Percentiles rank a stretch among this genome's conserved stretches.
Conservation (phyloP, 2,797 vertebrate genomes). For the Sebastes iracundus region DNA sequence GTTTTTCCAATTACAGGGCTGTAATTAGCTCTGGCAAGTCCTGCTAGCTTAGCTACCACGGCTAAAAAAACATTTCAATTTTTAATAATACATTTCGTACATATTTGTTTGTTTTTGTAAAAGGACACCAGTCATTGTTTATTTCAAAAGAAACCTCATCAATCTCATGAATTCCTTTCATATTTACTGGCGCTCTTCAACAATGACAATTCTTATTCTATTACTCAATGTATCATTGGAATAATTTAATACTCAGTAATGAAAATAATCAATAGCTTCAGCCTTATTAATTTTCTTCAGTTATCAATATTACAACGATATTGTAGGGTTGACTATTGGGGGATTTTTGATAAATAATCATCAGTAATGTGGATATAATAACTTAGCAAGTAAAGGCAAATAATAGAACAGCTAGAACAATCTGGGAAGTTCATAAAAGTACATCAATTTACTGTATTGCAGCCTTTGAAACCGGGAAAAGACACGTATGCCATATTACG, state of each 20-base stretch:
- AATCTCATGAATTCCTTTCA: background rate
- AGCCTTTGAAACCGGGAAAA: too few species aligned
- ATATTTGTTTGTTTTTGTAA: background rate
- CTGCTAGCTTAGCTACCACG: background rate
- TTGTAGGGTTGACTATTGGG: too few species aligned
- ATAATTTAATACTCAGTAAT: background rate
- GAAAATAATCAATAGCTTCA: background rate
- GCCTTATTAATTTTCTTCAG: rapidly evolving
- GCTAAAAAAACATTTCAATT: background rate
- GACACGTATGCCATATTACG: too few species aligned
- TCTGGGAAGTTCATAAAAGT: too few species aligned
- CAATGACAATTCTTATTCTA: background rate
- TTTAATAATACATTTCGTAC: background rate
- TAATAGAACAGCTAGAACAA: too few species aligned
- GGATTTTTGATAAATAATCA: too few species aligned
- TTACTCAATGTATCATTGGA: background rate
- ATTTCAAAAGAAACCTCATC: background rate
- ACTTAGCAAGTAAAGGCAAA: too few species aligned
- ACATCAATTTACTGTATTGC: too few species aligned
- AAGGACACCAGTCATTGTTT: background rate
- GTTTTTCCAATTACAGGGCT: background rate
- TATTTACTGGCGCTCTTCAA: background rate
- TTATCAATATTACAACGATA: background rate
- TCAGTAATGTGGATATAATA: too few species aligned
- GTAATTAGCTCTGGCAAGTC: background rate